Evolutionary conservation across 2,113 vertebrate species (phyloP), one percentile per base, ranked within the genome.

Genomic region (Heteronetta atricapilla): DNA sequence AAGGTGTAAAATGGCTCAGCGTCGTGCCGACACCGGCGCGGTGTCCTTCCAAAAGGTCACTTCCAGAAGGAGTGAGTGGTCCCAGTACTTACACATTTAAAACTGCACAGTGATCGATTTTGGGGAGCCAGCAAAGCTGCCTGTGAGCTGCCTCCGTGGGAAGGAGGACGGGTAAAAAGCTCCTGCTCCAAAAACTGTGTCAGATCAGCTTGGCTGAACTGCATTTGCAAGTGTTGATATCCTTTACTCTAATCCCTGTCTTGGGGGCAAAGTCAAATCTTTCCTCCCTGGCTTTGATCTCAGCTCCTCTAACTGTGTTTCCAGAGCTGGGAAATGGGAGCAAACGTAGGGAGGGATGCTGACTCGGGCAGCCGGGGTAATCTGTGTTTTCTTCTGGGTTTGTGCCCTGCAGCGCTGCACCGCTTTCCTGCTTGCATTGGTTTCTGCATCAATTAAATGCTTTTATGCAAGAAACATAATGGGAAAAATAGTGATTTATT

Each of bases 201-300:
- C 60, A 55, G 16, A 80, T 86, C 67, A 60, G 79, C 59, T 80
- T 63, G 55, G 16, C 38, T 75, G 48, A 78, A 84, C 31, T 92
- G 25, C 29, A 4, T 76, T 90, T 90, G 88, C 48, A 86, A 69
- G 46, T 8, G 25, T 19, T 34, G 46, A 69, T 92, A 56, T 81
- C 22, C 42, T 79, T 62, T 67, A 34, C 48, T 94, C 78, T 64
- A 84, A 90, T 90, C 34, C 4, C 7, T 93, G 92, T 92, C 53
- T 72, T 73, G 74, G 34, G 69, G 63, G 70, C 19, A 50, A 73
- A 87, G 74, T 62, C 11, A 82, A 87, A 73, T 73, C 60, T 55
- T 50, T 33, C 15, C 48, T 93, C 60, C 17, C 18, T 48, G 66
- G 28, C 81, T 94, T 93, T 95, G 90, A 88, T 85, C 70, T 89